A percentile compares a stretch with the other conserved stretches of the same genome.
These are phyloP conservation scores for Lerista edwardsae DNA, from an alignment of 2,797 vertebrate species.

Conservation along the genomic window DNA sequence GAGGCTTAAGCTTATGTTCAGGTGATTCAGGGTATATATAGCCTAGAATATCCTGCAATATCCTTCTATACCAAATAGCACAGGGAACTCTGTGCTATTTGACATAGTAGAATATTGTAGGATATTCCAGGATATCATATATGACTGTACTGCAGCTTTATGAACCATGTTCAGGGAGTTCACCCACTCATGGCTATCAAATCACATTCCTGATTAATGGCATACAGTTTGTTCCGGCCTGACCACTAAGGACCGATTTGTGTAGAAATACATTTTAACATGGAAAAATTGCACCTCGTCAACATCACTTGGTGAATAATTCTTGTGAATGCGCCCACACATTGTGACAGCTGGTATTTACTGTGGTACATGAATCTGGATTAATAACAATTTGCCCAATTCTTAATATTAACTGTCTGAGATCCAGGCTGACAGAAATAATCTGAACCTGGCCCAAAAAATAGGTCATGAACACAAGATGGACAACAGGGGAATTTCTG, in stretches of 20 bases:
- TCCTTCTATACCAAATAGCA: no score
- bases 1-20: neutral
- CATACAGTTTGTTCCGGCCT: conserved; percentile 7
- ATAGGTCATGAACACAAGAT: no score
- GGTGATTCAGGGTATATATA: no score
- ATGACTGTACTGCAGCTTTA: neutral
- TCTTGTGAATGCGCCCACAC: conserved; percentile 18
- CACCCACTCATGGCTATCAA: neutral
- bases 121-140: neutral
- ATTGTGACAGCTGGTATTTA: conserved; percentile 42
- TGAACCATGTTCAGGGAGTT: neutral
- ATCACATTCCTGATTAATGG: neutral
- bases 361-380: conserved; percentile 13
- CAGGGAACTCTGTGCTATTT: no score
- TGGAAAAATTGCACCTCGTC: conserved; percentile 22
- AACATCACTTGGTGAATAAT: conserved; percentile 34
- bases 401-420: conserved; percentile 23
- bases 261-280: neutral
- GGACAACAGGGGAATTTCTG: no score
- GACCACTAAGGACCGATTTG: neutral
- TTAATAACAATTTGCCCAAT: conserved; percentile 29
- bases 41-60: no score
- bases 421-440: conserved; percentile 10
- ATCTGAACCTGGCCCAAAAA: neutral
- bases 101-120: no score